Percentiles rank a stretch among this genome's conserved stretches.
phyloP scores from a whole-genome alignment of 2,888 invertebrate genomes.

The Coecobrya sp. region DNA sequence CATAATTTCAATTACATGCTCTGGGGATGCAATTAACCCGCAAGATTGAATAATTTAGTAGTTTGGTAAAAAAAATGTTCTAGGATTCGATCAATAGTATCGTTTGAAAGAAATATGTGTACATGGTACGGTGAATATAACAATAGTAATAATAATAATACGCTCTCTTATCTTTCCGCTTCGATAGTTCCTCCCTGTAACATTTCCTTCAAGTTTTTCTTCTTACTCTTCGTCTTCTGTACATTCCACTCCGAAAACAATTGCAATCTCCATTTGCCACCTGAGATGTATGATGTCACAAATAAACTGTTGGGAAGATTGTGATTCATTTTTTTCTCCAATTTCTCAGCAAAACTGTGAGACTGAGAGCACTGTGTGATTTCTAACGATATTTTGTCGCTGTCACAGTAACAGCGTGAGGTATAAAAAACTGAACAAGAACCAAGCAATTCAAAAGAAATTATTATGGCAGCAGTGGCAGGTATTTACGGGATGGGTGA shows the following conservation, averaged over 20 bases:
- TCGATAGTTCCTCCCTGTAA: neutral
- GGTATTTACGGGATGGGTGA: constrained; percentile 87
- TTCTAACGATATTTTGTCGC: neutral
- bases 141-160: neutral
- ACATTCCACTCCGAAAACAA: neutral
- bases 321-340: too few species aligned
- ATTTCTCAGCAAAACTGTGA: too few species aligned
- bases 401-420: neutral
- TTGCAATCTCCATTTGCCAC: neutral
- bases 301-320: too few species aligned
- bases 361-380: neutral
- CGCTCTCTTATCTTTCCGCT: constrained; percentile 40
- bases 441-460: neutral
- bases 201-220: constrained; percentile 2
- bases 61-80: too few species aligned
- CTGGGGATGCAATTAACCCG: too few species aligned
- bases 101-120: too few species aligned
- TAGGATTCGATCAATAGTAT: too few species aligned
- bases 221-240: neutral
- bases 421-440: neutral
- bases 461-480: constrained; percentile 87
- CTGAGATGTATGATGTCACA: neutral
- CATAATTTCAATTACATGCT: neutral
- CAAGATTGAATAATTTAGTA: too few species aligned
- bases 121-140: neutral